Percentiles rank a stretch among this genome's conserved stretches.
These are phyloP conservation scores for Troides oblongomaculatus DNA, from an alignment of 2,888 invertebrate genomes.

Conservation along the genomic window DNA sequence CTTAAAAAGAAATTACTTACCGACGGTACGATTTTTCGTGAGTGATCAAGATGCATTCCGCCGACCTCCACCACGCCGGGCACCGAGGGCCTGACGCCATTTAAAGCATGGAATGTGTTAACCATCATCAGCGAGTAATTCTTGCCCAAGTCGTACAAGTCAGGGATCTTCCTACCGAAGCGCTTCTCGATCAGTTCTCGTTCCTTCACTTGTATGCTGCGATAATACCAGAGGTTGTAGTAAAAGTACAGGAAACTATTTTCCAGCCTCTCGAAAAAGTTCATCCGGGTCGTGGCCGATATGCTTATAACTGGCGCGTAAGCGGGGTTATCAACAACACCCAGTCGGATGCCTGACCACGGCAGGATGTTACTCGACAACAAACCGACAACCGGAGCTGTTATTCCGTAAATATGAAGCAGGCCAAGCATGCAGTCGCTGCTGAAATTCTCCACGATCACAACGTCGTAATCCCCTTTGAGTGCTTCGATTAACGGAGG, in stretches of 20 bases:
- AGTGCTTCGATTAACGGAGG: slow-evolving; percentile 58
- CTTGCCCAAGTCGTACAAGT: slow-evolving; percentile 61
- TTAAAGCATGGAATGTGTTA: slow-evolving; percentile 76
- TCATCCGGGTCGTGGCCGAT: slow-evolving; percentile 69
- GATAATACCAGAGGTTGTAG: slow-evolving; percentile 54
- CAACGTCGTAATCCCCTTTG: slow-evolving; percentile 79
- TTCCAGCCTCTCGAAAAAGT: slow-evolving; percentile 70
- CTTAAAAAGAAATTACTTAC: slow-evolving; percentile 35
- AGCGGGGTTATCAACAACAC: slow-evolving; percentile 72
- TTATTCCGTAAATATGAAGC: slow-evolving; percentile 42
- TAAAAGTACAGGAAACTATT: slow-evolving; percentile 54
- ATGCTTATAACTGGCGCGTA: slow-evolving; percentile 78
- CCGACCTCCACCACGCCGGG: slow-evolving; percentile 76
- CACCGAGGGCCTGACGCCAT: slow-evolving; percentile 66
- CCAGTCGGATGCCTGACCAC: slow-evolving; percentile 72
- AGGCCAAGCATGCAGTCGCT: slow-evolving; percentile 78
- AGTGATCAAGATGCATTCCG: slow-evolving; percentile 65
- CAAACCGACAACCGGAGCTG: slow-evolving; percentile 78
- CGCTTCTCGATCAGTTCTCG: slow-evolving; percentile 45
- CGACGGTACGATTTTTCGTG: slow-evolving; percentile 50
- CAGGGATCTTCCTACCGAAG: slow-evolving; percentile 60
- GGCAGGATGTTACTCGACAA: slow-evolving; percentile 81
- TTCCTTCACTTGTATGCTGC: slow-evolving; percentile 39
- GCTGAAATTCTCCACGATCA: slow-evolving; percentile 82
- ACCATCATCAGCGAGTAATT: slow-evolving; percentile 70